Evolutionary conservation across 2,113 vertebrate genomes (phyloP), one percentile per base, ranked within the genome.

Genomic region (Cyprinodon variegatus): DNA sequence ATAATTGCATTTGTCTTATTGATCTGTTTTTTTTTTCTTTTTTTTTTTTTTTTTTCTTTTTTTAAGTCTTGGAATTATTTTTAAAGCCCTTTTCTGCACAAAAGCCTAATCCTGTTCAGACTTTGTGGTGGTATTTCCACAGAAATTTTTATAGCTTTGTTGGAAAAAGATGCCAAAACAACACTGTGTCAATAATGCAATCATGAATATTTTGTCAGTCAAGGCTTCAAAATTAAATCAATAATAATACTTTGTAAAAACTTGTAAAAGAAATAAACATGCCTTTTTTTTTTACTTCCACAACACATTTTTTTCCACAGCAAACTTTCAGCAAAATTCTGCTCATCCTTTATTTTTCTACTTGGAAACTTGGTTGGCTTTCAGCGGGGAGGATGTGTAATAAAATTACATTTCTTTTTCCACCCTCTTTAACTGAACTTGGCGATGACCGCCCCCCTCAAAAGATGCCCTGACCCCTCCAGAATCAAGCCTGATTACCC

Each of bases 401-500:
- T 80, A 66, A 83, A 85, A 87, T 81, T 73, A 76, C 83, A 77
- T 75, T 86, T 63, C 79, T 81, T 82, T 84, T 83, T 50, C 2
- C 62, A 61, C 38, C 74, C 72, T 87, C 64, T 75, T 74, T 22
- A 70, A 68, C 70, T 50, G 48, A 90, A 91, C 86, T 88, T 87
- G 85, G 79, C 70, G 80, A 90, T 83, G 86, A 83, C 85, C 75
- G 60, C 74, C 78, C 48, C 84, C 89, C 89, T 88, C 77, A 90
- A 90, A 89, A 80, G 82, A 82, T 84, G 87, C 74, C 89, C 89
- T 92, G 90, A 88, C 89, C 90, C 87, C 77, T 87, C 85, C 81
- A 83, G 85, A 92, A 93, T 93, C 92, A 94, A 93, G 93, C 93
- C 91, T 93, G 92, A 94, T 94, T 95, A 93, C 84, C 89, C 93